These are phyloP conservation scores for Drosophila seguyi DNA, from an alignment of 1,140 invertebrate genomes.

Conservation along the genomic window DNA sequence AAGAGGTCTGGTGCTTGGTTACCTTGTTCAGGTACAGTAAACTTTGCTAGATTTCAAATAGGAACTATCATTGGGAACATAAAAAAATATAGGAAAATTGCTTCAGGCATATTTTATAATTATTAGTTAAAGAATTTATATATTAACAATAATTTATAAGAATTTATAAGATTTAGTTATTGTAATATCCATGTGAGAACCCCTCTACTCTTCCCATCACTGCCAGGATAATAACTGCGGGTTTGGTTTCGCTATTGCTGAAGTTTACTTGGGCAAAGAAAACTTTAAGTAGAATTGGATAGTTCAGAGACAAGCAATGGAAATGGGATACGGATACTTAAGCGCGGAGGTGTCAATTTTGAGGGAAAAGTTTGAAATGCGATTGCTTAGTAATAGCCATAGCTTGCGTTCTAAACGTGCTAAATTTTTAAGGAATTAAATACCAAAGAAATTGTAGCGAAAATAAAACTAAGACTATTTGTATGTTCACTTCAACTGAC, in stretches of 20 bases:
- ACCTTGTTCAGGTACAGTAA: not conserved
- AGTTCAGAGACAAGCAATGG: slow-evolving; percentile 59
- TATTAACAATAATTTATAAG: not conserved
- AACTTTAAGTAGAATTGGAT: slow-evolving; percentile 43
- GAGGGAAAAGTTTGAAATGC: not conserved
- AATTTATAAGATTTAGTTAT: not conserved
- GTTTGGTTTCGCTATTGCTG: slow-evolving; percentile 38
- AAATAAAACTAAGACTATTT: not conserved
- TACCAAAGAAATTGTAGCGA: too few species aligned
- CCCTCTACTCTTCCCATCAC: not conserved
- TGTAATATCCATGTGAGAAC: not conserved
- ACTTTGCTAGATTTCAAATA: not conserved
- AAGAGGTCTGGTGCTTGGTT: not conserved
- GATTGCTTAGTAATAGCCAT: not conserved
- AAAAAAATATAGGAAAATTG: not conserved
- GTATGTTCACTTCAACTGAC: not conserved
- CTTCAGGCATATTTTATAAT: not conserved
- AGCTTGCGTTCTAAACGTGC: too few species aligned
- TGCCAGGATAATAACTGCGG: slow-evolving; percentile 14
- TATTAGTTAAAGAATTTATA: not conserved
- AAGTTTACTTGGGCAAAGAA: slow-evolving; percentile 39
- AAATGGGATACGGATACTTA: slow-evolving; percentile 48
- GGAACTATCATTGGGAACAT: not conserved
- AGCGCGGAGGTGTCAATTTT: not conserved
- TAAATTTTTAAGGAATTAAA: not conserved